Conservation (phyloP, 2,888 invertebrate species). For the Sinopyrophorus schimmeli region DNA sequence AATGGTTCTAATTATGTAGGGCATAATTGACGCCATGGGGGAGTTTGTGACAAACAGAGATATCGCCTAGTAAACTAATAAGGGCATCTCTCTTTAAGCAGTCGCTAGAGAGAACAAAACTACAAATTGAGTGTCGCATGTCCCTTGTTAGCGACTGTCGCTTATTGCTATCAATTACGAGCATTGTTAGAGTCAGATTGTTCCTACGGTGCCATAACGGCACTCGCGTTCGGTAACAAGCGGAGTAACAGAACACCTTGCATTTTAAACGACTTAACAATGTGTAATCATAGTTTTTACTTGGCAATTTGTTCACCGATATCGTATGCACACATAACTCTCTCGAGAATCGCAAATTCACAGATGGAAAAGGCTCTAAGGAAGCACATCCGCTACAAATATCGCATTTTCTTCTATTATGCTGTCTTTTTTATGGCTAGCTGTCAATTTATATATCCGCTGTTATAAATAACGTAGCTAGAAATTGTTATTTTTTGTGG, state of each 20-base stretch:
- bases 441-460: constrained; percentile 34
- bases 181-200: constrained; percentile 45
- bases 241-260: constrained; percentile 35
- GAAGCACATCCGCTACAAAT: constrained; percentile 24
- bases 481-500: constrained; percentile 29
- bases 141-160: constrained; percentile 46
- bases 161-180: constrained; percentile 48
- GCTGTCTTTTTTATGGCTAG: constrained; percentile 28
- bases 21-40: constrained; percentile 32
- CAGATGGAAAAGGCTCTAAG: constrained; percentile 16
- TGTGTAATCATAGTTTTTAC: constrained; percentile 27
- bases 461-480: constrained; percentile 31
- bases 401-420: constrained; percentile 28
- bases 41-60: constrained; percentile 28
- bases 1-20: constrained; percentile 36
- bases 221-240: constrained; percentile 37
- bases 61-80: constrained; percentile 35
- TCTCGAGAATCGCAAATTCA: constrained; percentile 14
- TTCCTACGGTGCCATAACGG: constrained; percentile 38
- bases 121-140: constrained; percentile 44
- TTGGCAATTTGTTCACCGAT: constrained; percentile 24
- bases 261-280: constrained; percentile 23
- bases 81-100: constrained; percentile 24
- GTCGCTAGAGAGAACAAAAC: constrained; percentile 27
- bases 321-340: constrained; percentile 24